Base-by-base conservation (phyloP, 1,140 invertebrate species). In the Calliopsis andreniformis region DNA sequence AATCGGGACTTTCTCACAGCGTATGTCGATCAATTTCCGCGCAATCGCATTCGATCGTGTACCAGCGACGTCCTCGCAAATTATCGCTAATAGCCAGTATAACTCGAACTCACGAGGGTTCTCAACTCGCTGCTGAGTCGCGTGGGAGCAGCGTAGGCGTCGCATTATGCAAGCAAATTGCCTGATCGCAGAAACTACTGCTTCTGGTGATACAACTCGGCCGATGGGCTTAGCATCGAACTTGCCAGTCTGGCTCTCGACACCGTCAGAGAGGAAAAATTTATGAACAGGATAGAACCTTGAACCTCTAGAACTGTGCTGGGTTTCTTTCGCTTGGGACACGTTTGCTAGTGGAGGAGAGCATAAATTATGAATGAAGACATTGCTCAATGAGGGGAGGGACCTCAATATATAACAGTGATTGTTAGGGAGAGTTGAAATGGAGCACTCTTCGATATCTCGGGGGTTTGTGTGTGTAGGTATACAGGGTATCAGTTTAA, bases 101-200 rank as follows among this genome's bases (percentile, higher is more conserved):
- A 77, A 83, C 61, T 69, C 63, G 72, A 45, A 53, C n/a, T n/a
- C n/a, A n/a, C 64, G 64, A 71, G 59, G 82, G 73, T 84, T 83
- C 82, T 84, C 82, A 77, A 81, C 64, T 39, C 53, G 68, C 25
- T n/a, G n/a, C n/a, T n/a, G 53, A 23, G 39, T 43, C 25, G 75
- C 75, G 82, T 84, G 73, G 81, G 78, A 66, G 78, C 32, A 3
- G 73, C 72, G 82, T 84, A 56, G 83, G 82, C 64, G 73, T 62
- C 59, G 66, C 71, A 84, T 84, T 84, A 84, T 75, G 75, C 83
- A 78, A 75, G 82, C 82, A 84, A 84, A 84, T 84, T 84, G 82
- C 61, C 76, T 30, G 83, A 83, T 80, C 82, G 69, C 35, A 75
- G 82, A 75, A 78, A 84, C 82, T 84, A 77, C 82, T 53, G 83